Evolutionary conservation across 2,888 invertebrate genomes (phyloP).

Genomic region (Drosophila phalerata): DNA sequence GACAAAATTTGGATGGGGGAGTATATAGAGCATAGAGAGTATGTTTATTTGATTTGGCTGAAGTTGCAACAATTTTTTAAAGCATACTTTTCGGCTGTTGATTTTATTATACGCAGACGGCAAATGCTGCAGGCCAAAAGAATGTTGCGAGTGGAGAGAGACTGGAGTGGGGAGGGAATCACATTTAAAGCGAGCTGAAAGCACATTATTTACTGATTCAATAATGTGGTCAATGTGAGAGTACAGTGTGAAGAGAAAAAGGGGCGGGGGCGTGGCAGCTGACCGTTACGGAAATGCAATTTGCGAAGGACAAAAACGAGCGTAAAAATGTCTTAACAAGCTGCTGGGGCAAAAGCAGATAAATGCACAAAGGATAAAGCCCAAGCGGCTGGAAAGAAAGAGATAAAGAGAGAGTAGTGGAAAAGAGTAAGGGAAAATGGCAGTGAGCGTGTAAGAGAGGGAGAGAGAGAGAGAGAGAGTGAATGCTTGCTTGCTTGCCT

Average conservation of each 20-base stretch:
- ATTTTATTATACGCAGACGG: slow-evolving; percentile 55
- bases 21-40: background rate
- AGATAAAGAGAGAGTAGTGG: background rate
- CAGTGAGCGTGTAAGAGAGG: background rate
- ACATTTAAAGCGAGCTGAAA: slow-evolving; percentile 38
- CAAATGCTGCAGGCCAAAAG: slow-evolving; percentile 17
- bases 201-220: slow-evolving; percentile 70
- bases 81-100: slow-evolving; percentile 62
- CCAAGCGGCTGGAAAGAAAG: background rate
- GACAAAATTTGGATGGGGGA: background rate
- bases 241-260: background rate
- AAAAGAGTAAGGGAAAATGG: background rate
- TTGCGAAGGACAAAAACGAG: slow-evolving; percentile 68
- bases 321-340: slow-evolving; percentile 77
- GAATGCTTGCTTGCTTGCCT: slow-evolving; percentile 41
- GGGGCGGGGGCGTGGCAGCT: slow-evolving; percentile 16
- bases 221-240: slow-evolving; percentile 62
- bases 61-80: slow-evolving; percentile 50
- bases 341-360: slow-evolving; percentile 25
- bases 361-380: slow-evolving; percentile 47
- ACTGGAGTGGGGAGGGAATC: background rate
- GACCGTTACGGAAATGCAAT: slow-evolving; percentile 82
- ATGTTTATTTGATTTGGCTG: slow-evolving; percentile 67
- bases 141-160: background rate
- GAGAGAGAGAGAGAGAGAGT: background rate